Base-by-base conservation (phyloP, 2,113 vertebrate species). In the Hydrolagus affinis region DNA sequence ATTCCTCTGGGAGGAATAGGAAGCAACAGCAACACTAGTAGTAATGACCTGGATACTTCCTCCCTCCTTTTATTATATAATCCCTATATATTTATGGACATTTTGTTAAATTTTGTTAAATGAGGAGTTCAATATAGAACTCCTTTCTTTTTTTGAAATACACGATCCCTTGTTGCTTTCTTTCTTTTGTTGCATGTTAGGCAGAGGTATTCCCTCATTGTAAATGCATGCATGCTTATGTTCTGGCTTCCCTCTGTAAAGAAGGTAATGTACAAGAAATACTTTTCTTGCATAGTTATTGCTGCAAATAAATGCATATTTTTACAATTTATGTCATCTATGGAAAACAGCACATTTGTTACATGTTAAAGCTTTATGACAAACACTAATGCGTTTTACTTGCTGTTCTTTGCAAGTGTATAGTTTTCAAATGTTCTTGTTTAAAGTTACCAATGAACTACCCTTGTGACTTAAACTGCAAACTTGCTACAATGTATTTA, bases 1-100 rank as follows among this genome's bases (percentile, higher is more conserved):
- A 95, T 94, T 94, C 94, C 94, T 94, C 94, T 95, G 93, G 93
- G 94, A 94, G 94, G 94, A 94, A 94, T 91, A 90, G 91, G 91
- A 93, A 93, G 91, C 76, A 93, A 87, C 87, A 88, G 91, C 91
- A 94, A 91, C 93, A 92, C 94, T 93, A 93, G 92, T 93, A 91
- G 91, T 92, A 93, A 92, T 90, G 89, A 93, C 89, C 92, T 92
- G 91, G 93, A 94, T 90, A 91, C 92, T 94, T 94, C 93, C 93
- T 94, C 93, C 93, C 93, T 92, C 90, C 66, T 83, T 92, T 93
- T 94, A 94, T 94, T 93, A 94, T 93, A 93, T 90, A 92, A 89
- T 89, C 91, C 91, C 91, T 85, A 85, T 91, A 91, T 94, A 93
- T 93, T 94, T 93, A 94, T 94, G 93, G 62, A 68, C 93, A 86